Evolutionary conservation across 2,797 vertebrate species (phyloP), one percentile per base, ranked within the genome.

Genomic region (Margarornis squamiger): DNA sequence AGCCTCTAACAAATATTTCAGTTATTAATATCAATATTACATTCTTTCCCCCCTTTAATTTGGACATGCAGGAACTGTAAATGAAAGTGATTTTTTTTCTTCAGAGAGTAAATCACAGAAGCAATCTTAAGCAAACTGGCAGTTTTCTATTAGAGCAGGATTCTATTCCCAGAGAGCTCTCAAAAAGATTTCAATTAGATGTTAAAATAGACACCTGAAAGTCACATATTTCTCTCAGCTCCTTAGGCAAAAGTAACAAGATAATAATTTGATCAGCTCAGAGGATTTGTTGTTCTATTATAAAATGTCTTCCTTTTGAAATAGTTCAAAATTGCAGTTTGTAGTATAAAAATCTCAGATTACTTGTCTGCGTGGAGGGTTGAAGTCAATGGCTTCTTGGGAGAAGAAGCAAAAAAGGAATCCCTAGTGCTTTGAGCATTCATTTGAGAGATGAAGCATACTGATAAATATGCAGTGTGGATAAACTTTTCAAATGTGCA

Each of bases 171-270:
- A 88, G 68, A 96, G 96, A 97, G 75, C 39, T 80, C 88, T 92
- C 90, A 82, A 91, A 96, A 97, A 95, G 36, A 90, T 97, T 98
- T 97, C 96, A 98, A 92, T 98, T 98, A 97, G 93, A 95, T 97
- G 95, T 97, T 97, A 97, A 98, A 97, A 98, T 96, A 97, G 96
- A 95, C 84, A 97, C 95, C 96, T 97, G 97, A 97, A 98, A 95
- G 93, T 91, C 95, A 94, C 74, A 61, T 96, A 94, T 97, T 97
- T 98, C 96, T 97, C 90, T 97, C 62, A 90, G 63, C 79, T 97
- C 96, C 97, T 97, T 97, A 96, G 97, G 97, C 97, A 96, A 98
- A 97, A 98, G 96, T 96, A 97, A 93, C 81, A 97, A 94, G 90
- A 93, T 97, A 97, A 96, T 98, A 97, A 97, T 92, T 97, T 96